Conservation (phyloP, 2,113 vertebrate genomes). For the Equus przewalskii region DNA sequence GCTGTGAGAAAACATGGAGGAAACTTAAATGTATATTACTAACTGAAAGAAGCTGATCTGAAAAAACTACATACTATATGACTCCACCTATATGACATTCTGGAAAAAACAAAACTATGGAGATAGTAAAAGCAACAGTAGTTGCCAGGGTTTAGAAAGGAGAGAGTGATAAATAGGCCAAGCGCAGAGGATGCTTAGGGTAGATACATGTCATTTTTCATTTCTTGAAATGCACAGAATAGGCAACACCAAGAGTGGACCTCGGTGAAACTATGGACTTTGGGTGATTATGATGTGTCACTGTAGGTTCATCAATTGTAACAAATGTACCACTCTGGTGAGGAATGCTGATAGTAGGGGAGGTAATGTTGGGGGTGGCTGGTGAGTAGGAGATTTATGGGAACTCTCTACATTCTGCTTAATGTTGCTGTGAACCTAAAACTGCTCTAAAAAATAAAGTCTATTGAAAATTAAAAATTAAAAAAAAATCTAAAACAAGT, state of each 20-base stretch:
- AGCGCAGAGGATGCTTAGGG: not conserved
- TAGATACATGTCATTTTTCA: not conserved
- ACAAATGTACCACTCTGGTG: not conserved
- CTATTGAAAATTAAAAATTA: not conserved
- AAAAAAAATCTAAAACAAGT: not conserved
- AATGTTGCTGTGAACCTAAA: not conserved
- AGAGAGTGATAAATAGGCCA: not conserved
- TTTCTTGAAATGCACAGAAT: not conserved
- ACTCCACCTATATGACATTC: not conserved
- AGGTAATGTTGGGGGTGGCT: not conserved
- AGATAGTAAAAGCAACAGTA: not conserved
- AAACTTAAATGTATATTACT: not conserved
- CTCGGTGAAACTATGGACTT: not conserved
- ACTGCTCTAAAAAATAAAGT: not conserved
- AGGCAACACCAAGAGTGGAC: not conserved
- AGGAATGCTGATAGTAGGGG: not conserved
- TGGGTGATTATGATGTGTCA: not conserved
- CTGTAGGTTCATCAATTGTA: not conserved
- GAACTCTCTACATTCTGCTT: not conserved
- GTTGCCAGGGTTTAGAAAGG: rapidly evolving
- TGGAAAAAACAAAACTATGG: not conserved
- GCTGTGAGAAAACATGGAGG: not conserved
- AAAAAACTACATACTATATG: not conserved
- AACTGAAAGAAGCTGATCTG: not conserved
- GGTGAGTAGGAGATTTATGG: not conserved